Evolutionary conservation across 2,797 vertebrate genomes (phyloP).

Genomic region (Cossypha dichroa): DNA sequence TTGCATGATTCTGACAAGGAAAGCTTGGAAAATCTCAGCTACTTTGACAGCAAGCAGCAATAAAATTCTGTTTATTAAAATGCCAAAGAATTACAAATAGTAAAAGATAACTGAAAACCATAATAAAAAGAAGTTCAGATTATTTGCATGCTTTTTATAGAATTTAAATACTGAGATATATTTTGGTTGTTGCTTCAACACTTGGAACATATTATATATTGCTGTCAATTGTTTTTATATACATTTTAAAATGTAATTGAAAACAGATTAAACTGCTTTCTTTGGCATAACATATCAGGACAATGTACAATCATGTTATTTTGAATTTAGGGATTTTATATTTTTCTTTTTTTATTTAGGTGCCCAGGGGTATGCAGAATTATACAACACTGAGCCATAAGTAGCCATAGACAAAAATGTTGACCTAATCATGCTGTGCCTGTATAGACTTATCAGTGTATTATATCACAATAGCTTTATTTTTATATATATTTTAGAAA

Average conservation of each 20-base stretch:
- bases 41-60: background rate
- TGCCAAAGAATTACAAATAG: background rate
- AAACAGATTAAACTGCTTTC: background rate
- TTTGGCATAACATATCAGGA: background rate
- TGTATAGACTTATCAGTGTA: background rate
- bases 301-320: background rate
- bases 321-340: background rate
- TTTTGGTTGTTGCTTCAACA: conserved; percentile 30
- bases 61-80: background rate
- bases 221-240: background rate
- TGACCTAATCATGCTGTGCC: background rate
- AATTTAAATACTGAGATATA: conserved; percentile 24
- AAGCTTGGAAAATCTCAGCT: background rate
- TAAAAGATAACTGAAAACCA: background rate
- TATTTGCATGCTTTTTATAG: conserved; percentile 3
- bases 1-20: background rate
- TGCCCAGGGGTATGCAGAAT: background rate
- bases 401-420: background rate
- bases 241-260: background rate
- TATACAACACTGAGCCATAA: background rate
- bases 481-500: background rate
- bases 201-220: background rate
- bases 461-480: background rate
- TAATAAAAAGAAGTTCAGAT: conserved; percentile 21
- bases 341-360: background rate